phyloP scores from a whole-genome alignment of 2,797 vertebrate genomes.

The Danio albolineatus region DNA sequence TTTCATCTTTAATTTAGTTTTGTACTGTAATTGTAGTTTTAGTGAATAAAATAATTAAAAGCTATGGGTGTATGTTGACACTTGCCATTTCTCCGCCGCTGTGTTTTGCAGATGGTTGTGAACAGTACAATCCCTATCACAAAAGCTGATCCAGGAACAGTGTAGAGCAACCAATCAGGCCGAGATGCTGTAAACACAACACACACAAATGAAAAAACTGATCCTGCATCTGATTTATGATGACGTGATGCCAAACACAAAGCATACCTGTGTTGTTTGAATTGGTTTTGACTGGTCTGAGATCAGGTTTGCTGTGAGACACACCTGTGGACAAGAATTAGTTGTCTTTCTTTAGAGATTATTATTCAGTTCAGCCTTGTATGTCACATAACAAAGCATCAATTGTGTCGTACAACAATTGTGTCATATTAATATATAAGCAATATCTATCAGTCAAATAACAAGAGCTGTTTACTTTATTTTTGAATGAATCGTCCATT shows the following conservation, averaged over 20 bases:
- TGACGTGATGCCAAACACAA: conserved; percentile 14
- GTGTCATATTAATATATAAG: no score
- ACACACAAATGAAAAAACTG: neutral
- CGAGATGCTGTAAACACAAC: neutral
- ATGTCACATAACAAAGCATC: no score
- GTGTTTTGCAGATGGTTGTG: conserved; percentile 37
- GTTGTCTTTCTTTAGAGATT: neutral
- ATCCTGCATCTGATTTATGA: neutral
- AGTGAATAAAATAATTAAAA: no score
- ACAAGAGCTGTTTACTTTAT: no score
- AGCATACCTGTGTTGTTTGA: conserved; percentile 20
- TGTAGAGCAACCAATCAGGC: conserved; percentile 56
- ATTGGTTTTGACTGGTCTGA: neutral
- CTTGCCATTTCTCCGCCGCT: conserved; percentile 35
- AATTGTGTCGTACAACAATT: no score
- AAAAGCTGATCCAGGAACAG: conserved; percentile 54
- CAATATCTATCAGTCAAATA: no score
- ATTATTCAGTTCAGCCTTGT: neutral
- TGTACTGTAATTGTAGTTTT: no score
- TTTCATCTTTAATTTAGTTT: no score
- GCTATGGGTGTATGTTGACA: neutral
- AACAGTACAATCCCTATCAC: conserved; percentile 51
- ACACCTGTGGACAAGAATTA: neutral
- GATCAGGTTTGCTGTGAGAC: neutral
- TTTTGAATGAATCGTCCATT: no score